phyloP scores from a whole-genome alignment of 2,888 invertebrate species.

The Drosophila barbarae region DNA sequence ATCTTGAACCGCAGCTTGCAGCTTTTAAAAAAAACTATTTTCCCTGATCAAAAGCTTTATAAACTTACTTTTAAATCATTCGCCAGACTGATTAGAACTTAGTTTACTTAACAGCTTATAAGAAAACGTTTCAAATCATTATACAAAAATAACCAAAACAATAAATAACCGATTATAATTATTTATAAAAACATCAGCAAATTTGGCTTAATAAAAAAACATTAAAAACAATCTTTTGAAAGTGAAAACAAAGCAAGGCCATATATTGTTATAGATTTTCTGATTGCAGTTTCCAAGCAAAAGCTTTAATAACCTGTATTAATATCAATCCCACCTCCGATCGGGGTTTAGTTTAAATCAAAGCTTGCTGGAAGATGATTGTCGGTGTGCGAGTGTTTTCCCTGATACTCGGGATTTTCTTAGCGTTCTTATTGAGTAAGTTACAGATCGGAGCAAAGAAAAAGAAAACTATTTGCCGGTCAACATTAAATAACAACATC shows the following conservation, averaged over 20 bases:
- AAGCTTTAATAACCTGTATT: background rate
- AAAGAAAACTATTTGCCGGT: background rate
- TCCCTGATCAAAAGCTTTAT: background rate
- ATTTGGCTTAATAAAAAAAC: background rate
- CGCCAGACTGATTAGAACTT: background rate
- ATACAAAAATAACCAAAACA: too few relatives aligned
- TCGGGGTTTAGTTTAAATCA: slow-evolving; percentile 2
- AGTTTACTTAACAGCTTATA: background rate
- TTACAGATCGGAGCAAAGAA: background rate
- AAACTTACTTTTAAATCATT: background rate
- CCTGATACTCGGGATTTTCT: slow-evolving; percentile 2
- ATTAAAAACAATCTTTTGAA: background rate
- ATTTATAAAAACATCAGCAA: background rate
- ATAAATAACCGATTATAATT: too few relatives aligned
- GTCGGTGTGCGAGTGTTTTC: background rate
- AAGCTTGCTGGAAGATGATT: slow-evolving; percentile 8
- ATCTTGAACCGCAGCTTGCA: background rate
- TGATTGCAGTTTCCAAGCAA: background rate
- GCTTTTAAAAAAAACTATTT: background rate
- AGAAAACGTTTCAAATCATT: background rate
- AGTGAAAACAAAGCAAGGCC: background rate
- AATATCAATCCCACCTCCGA: background rate
- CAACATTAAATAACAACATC: background rate
- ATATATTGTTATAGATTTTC: background rate
- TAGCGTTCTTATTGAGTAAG: slow-evolving; percentile 11